Base-by-base conservation (phyloP, 2,113 vertebrate genomes). In the Spea multiplicata region DNA sequence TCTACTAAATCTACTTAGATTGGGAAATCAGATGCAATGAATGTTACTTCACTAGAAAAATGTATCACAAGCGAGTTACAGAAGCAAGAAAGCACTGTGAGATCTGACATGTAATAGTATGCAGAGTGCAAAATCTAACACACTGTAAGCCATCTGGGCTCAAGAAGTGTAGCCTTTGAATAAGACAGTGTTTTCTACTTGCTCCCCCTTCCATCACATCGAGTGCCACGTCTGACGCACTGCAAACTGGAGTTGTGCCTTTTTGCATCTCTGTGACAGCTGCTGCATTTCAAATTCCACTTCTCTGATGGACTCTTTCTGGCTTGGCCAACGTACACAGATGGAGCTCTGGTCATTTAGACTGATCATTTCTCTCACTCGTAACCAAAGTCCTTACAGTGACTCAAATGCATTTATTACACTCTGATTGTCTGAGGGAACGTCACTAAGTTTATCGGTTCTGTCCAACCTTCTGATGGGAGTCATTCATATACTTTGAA, bases 141-240 rank as follows among this genome's bases (percentile, higher is more conserved):
- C 67, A 78, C 76, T 78, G 76, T 44, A 73, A 66, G 62, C 77
- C 77, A 79, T 79, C 77, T 79, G 77, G 70, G 70, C 73, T 73
- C 66, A 5, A 5, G 65, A 4, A 70, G 46, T 16, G 16, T 73
- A 52, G 72, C 61, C 52, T 79, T 50, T 66, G 66, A 73, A 73
- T 66, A n/a, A 79, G 70, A 79, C 62, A 72, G 50, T 79, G 61
- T 80, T 74, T 73, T 59, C 73, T 74, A 50, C 55, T 49, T 71
- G 67, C 3, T 53, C 17, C 55, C 16, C 68, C 71, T 74, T 49
- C 52, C 65, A 74, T 80, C 65, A 68, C 71, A 68, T 73, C 16
- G 13, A 80, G 61, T 67, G 6, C 46, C 4, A 5, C 48, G 44
- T 70, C 61, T 80, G 59, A 74, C 44, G 65, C 77, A 49, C 30